A percentile compares a stretch with the other conserved stretches of the same genome.
These are phyloP conservation scores for Apamea anceps DNA, from an alignment of 2,888 invertebrate species.

Conservation along the genomic window DNA sequence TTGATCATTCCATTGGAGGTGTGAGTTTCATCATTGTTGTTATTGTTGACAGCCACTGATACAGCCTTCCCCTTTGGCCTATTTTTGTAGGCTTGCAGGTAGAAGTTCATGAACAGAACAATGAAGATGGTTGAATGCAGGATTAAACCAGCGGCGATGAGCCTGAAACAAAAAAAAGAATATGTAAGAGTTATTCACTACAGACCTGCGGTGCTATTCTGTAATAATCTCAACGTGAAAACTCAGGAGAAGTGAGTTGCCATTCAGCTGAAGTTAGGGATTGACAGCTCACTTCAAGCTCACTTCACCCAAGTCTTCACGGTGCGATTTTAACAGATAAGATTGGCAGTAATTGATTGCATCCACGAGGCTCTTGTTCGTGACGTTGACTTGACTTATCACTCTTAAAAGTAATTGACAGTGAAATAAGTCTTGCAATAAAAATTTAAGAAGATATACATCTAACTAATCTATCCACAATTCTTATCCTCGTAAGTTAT, in stretches of 20 bases:
- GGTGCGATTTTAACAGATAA: background rate
- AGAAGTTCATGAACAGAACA: constrained; percentile 97
- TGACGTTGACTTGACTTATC: background rate
- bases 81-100: constrained; percentile 94
- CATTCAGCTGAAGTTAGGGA: background rate
- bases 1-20: constrained; percentile 69
- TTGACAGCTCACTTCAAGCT: too few relatives aligned
- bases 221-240: background rate
- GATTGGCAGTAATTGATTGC: background rate
- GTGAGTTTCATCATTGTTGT: constrained; percentile 61
- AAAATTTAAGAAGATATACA: background rate
- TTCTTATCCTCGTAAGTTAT: background rate
- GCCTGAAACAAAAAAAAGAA: constrained; percentile 72
- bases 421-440: background rate
- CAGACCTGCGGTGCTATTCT: background rate
- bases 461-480: background rate
- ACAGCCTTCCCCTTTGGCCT: constrained; percentile 59
- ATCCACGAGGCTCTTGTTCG: background rate
- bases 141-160: constrained; percentile 94
- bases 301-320: too few relatives aligned
- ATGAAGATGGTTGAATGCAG: constrained; percentile 97
- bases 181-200: background rate
- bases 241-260: background rate
- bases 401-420: background rate
- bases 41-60: constrained; percentile 67